Conservation (phyloP, 2,888 invertebrate species). For the Mythimna ferrago region DNA sequence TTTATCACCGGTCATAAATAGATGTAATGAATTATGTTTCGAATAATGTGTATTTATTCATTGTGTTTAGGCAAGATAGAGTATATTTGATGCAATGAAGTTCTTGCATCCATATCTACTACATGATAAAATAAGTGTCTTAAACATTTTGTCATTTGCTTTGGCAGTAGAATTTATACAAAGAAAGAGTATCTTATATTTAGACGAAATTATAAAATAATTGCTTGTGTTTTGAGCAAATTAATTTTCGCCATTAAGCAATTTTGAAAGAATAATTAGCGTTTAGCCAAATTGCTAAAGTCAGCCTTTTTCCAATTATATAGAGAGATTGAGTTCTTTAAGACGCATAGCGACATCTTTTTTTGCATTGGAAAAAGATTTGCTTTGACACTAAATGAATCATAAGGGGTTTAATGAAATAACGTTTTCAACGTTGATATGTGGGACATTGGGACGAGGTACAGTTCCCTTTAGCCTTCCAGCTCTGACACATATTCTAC, state of each 20-base stretch:
- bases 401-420: slow-evolving; percentile 13
- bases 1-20: neutral
- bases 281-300: neutral
- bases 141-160: slow-evolving; percentile 40
- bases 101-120: neutral
- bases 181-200: slow-evolving; percentile 54
- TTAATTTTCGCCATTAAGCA: slow-evolving; percentile 66
- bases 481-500: slow-evolving; percentile 32
- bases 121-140: slow-evolving; percentile 8
- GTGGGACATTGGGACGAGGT: slow-evolving; percentile 72
- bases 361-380: neutral
- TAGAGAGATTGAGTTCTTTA: slow-evolving; percentile 1
- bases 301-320: neutral
- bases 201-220: slow-evolving; percentile 68
- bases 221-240: slow-evolving; percentile 87
- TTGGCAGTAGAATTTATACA: slow-evolving; percentile 59
- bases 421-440: slow-evolving; percentile 79
- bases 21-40: slow-evolving; percentile 3
- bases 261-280: slow-evolving; percentile 11
- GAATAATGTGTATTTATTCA: slow-evolving; percentile 9
- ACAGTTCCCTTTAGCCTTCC: slow-evolving; percentile 52
- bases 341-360: neutral
- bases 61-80: slow-evolving; percentile 33
- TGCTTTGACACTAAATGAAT: neutral
- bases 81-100: slow-evolving; percentile 18